A percentile compares a stretch with the other conserved stretches of the same genome.
Evolutionary conservation across 1,140 invertebrate species (phyloP).

Genomic region (Neodiprion lecontei): DNA sequence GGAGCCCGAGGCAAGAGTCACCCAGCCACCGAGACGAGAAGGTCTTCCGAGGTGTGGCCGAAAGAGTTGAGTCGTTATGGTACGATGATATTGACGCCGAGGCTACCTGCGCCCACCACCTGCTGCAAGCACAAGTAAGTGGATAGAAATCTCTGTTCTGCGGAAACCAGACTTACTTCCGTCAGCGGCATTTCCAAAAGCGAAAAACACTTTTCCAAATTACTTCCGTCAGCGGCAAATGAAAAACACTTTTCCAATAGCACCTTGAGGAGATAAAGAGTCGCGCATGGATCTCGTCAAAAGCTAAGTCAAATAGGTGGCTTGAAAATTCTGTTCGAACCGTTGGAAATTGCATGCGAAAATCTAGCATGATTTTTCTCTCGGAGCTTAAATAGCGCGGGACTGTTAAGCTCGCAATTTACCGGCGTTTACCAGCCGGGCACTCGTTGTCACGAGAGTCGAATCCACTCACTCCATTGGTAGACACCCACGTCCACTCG

Average conservation of each 20-base stretch:
- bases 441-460: background rate
- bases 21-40: background rate
- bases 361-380: background rate
- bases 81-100: background rate
- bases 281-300: too few relatives aligned
- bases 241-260: too few relatives aligned
- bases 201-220: too few relatives aligned
- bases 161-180: background rate
- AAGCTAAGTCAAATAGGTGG: background rate
- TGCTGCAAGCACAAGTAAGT: background rate
- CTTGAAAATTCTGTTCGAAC: background rate
- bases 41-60: background rate
- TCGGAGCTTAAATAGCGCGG: background rate
- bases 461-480: background rate
- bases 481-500: background rate
- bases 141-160: too few relatives aligned
- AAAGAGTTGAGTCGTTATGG: background rate
- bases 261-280: too few relatives aligned
- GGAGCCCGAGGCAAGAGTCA: constrained; percentile 1
- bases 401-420: background rate
- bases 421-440: constrained; percentile 1
- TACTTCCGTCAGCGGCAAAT: too few relatives aligned
- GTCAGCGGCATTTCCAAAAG: background rate
- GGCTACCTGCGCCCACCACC: background rate
- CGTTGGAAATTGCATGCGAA: background rate